These are phyloP conservation scores for Drosophila funebris DNA, from an alignment of 1,140 invertebrate species.

Conservation along the genomic window DNA sequence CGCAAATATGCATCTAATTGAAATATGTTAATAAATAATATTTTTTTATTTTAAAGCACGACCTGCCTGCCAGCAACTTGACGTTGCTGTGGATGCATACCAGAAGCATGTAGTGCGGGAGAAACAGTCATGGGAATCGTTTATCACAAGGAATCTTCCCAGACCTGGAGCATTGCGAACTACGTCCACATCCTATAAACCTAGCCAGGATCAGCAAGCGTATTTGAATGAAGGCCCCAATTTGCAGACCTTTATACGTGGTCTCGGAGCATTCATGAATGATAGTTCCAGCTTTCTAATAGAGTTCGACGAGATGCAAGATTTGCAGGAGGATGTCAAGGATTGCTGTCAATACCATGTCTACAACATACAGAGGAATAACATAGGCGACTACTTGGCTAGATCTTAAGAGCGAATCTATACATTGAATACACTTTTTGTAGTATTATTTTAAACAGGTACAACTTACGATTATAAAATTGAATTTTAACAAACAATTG, in stretches of 20 bases:
- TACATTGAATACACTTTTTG: too few relatives aligned
- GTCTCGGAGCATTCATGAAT: conserved; percentile 45
- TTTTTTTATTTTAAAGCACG: background rate
- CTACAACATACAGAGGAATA: background rate
- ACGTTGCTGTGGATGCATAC: conserved; percentile 9
- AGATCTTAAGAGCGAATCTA: background rate
- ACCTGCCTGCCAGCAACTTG: background rate
- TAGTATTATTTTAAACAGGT: too few relatives aligned
- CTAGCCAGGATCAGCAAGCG: conserved; percentile 38
- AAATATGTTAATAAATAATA: background rate
- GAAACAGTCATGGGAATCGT: conserved; percentile 24
- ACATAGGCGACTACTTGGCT: conserved; percentile 11
- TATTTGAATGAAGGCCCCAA: conserved; percentile 56
- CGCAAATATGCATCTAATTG: background rate
- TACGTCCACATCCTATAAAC: conserved; percentile 8
- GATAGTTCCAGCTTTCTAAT: conserved; percentile 28
- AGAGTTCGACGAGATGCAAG: conserved; percentile 30
- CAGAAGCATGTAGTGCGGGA: conserved; percentile 4
- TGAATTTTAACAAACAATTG: background rate
- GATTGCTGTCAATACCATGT: conserved; percentile 1
- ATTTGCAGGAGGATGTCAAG: conserved; percentile 21
- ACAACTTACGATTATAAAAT: background rate
- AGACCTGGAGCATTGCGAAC: background rate
- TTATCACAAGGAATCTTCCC: background rate
- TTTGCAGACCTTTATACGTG: conserved; percentile 51